Evolutionary conservation across 2,113 vertebrate species (phyloP), one percentile per base, ranked within the genome.

Genomic region (Forbesichthys agassizii): DNA sequence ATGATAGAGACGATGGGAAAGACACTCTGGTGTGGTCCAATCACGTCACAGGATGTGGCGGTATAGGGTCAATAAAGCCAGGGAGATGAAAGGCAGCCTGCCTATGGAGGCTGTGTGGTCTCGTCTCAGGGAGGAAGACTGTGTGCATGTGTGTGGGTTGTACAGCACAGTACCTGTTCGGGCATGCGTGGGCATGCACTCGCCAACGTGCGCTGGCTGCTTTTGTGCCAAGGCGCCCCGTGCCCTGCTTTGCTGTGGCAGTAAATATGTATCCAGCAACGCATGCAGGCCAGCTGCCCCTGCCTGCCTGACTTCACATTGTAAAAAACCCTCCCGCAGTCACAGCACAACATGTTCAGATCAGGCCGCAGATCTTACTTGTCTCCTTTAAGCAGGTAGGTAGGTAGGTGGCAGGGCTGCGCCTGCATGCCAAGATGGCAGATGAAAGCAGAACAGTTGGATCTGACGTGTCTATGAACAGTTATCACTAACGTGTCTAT

Each of bases 31-130:
- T 90, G 82, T 82, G 80, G 81, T 89, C 86, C 81, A 88, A 86
- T 90, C 84, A 90, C 88, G 71, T 85, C 86, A 90, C 78, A 84
- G 86, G 90, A 89, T 79, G 81, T 76, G 82, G 75, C 82, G 66
- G 78, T 79, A 89, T 27, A 42, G 36, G 36, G 89, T 90, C 91
- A 85, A 89, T 89, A 86, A 69, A 42, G 27, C 27, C 2, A 27
- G 18, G 66, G 71, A 87, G 88, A 91, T 91, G 86, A 92, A 91
- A 92, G 84, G 71, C 71, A 78, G 79, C 86, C 86, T 58, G 51
- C 65, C 27, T 64, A 73, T 78, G 81, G 80, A 86, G 74, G 73
- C 73, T 80, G 82, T 82, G 85, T 82, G 83, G 86, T 90, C 88
- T 79, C 49, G 61, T 52, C 33, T 9, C 7, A 20, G 20, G 11